Base-by-base conservation (phyloP, 1,140 invertebrate genomes). In the Eurytemora carolleeae region DNA sequence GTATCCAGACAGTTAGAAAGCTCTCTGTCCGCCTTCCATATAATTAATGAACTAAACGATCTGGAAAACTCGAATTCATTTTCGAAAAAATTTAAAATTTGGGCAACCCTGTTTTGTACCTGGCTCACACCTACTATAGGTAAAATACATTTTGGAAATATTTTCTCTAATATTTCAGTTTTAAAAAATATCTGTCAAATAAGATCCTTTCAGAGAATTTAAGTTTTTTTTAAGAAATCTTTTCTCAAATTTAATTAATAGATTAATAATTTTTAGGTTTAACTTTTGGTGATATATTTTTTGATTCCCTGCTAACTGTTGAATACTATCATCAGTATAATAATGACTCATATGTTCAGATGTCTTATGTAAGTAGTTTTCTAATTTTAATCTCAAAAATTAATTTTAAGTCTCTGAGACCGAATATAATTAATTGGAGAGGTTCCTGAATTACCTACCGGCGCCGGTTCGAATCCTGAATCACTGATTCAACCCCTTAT, bases 11-110 rank as follows among this genome's bases (percentile, higher is more conserved):
- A 59, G 22, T 25, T 59, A 3, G 58, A 59, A 25, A 59, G 22
- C 2, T 59, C 58, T 2, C 22, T 25, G 1, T 59, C 58, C 18
- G 58, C 58, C 1, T 59, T 16, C n/a, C n/a, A 31, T 15, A 59
- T 59, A n/a, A 59, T 59, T 31, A n/a, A 59, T 19, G 58, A 59
- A 31, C 58, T 59, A 2, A 22, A 59, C 22, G 22, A 59, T 24
- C 26, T 59, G 22, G 58, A 59, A 19, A 22, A 22, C 25, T 24
- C 22, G 22, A 31, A 31, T 31, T 44, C 31, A 26, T 22, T 31
- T 59, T 22, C 58, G 18, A 59, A 25, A 44, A 59, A 24, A 16
- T 31, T 59, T 18, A 19, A 19, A 19, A 59, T 59, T 21, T 59
- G 58, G 58, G n/a, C 25, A 22, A 59, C 22, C 26, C 25, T 59